A percentile compares a stretch with the other conserved stretches of the same genome.
Evolutionary conservation across 2,113 vertebrate genomes (phyloP).

Genomic region (Anguilla japonica): DNA sequence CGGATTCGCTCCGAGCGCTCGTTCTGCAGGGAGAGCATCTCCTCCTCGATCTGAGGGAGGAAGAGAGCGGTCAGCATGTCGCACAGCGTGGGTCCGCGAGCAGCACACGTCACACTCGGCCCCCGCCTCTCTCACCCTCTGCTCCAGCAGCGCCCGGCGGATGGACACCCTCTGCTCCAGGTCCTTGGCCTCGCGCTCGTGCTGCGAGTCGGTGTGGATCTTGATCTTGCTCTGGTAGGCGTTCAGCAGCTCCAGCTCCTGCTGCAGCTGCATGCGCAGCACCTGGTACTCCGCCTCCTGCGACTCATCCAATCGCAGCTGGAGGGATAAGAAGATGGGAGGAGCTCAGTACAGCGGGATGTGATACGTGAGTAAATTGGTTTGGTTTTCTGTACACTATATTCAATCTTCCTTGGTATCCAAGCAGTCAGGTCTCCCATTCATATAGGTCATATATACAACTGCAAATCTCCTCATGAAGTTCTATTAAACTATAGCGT

Average conservation of each 20-base stretch:
- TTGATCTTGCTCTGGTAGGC: slow-evolving; percentile 95
- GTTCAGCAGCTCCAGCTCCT: slow-evolving; percentile 87
- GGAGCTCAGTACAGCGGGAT: neutral
- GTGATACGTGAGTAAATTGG: neutral
- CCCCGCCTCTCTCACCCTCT: slow-evolving; percentile 69
- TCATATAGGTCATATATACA: too few species aligned
- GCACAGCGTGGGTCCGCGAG: neutral
- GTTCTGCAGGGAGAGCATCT: slow-evolving; percentile 86
- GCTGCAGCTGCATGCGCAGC: slow-evolving; percentile 86
- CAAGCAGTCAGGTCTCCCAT: neutral
- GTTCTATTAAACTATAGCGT: neutral
- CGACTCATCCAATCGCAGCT: slow-evolving; percentile 88
- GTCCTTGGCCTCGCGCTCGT: slow-evolving; percentile 84
- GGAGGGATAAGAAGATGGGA: slow-evolving; percentile 9
- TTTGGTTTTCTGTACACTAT: neutral
- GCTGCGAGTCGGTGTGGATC: slow-evolving; percentile 87
- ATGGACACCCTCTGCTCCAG: slow-evolving; percentile 89
- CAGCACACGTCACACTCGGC: neutral
- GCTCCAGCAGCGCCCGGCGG: slow-evolving; percentile 85
- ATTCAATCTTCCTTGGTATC: neutral
- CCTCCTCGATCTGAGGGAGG: slow-evolving; percentile 82
- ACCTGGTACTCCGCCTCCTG: slow-evolving; percentile 89
- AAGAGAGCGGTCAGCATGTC: neutral
- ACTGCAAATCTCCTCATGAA: neutral
- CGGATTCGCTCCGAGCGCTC: slow-evolving; percentile 87